Evolutionary conservation across 2,888 invertebrate species (phyloP).

Genomic region (Dugesia japonica): DNA sequence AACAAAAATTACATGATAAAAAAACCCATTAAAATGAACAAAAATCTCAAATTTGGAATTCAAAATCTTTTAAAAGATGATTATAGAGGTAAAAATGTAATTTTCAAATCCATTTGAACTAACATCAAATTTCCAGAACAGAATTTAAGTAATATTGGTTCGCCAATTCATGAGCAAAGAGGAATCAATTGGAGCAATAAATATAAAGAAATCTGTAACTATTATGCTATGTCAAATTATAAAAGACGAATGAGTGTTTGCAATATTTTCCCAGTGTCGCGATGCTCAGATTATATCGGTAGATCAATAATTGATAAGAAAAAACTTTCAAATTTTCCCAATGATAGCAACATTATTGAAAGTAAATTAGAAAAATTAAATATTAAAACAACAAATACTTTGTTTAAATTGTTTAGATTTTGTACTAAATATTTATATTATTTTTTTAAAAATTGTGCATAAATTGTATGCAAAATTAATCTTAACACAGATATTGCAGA

Average conservation of each 20-base stretch:
- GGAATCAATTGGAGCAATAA: neutral
- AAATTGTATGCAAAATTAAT: no score
- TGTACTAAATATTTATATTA: no score
- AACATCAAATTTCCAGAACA: neutral
- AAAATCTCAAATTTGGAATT: neutral
- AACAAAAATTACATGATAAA: no score
- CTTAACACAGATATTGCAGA: neutral
- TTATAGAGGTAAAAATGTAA: neutral
- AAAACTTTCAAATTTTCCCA: neutral
- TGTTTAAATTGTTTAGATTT: no score
- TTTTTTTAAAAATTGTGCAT: no score
- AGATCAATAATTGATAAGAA: neutral
- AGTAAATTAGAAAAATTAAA: no score
- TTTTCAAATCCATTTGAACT: neutral
- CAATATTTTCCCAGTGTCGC: neutral
- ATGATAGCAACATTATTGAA: neutral
- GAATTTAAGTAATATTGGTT: neutral
- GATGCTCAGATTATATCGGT: neutral
- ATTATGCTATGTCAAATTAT: neutral
- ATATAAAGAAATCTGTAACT: slow-evolving; percentile 1
- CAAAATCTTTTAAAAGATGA: neutral
- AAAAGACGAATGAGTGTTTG: slow-evolving; percentile 10
- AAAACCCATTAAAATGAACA: no score
- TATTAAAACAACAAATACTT: no score
- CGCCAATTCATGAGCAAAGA: neutral